These are phyloP conservation scores for Aelia acuminata DNA, from an alignment of 2,888 invertebrate species.

Conservation along the genomic window DNA sequence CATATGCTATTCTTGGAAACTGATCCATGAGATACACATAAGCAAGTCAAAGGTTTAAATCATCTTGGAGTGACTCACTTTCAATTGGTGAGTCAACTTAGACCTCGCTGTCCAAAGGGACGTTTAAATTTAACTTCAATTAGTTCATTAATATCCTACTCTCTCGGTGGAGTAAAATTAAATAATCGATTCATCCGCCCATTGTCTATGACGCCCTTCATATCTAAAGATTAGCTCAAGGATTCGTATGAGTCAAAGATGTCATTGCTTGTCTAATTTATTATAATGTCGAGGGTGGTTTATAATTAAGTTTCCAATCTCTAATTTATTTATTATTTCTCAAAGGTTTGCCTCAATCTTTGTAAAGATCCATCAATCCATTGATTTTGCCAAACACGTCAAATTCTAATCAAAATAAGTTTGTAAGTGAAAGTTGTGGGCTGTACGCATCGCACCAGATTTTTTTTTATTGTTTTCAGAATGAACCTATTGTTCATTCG, in stretches of 20 bases:
- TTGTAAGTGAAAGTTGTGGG: too few species aligned
- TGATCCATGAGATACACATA: background rate
- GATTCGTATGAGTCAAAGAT: background rate
- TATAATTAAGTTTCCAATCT: too few species aligned
- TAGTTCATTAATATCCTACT: background rate
- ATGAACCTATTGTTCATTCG: too few species aligned
- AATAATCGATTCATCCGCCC: background rate
- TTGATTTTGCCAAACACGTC: too few species aligned
- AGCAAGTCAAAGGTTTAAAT: background rate
- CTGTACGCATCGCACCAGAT: too few species aligned
- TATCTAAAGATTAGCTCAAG: background rate
- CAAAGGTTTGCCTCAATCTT: too few species aligned
- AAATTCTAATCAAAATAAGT: too few species aligned
- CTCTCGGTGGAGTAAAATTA: conserved; percentile 5
- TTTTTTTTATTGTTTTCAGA: too few species aligned
- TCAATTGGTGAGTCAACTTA: background rate
- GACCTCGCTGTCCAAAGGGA: conserved; percentile 3
- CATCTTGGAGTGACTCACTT: background rate
- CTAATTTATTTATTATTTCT: too few species aligned
- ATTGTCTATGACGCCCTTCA: background rate
- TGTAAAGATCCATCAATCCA: too few species aligned
- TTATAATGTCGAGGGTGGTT: background rate
- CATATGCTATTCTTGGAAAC: background rate
- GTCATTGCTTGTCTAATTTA: background rate
- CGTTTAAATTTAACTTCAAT: conserved; percentile 38